Evolutionary conservation across 37 sponge, comb jelly and placozoan genomes (phyloP), one percentile per base, ranked within the genome.

Genomic region (Aplysina aerophoba): DNA sequence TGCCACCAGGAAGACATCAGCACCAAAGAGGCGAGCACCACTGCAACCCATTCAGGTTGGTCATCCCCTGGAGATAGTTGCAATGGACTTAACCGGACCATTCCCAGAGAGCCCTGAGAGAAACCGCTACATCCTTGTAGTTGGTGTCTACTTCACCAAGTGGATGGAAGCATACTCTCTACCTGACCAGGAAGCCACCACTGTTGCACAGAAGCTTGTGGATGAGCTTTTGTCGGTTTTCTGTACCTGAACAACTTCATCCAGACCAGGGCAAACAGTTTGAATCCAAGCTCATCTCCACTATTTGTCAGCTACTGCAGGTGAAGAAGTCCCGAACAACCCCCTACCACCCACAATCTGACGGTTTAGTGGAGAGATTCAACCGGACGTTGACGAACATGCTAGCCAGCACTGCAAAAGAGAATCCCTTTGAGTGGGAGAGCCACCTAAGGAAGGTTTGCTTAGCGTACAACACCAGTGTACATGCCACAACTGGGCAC

Each of bases 101-200:
- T 65, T 86, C 25, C 86, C 80, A 17, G 35, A 22, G 34, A 86
- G 55, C 36, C 24, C n/a, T 28, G 35, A 31, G 22, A 68, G 69
- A 24, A 86, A 62, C 53, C 36, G 66, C 34, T 86, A 86, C 68
- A 79, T 86, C 41, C 41, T 86, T 17, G 86, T 86, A 1, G 59
- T 79, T n/a, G 38, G 66, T 25, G 86, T 79, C 59, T 86, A 86
- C 61, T 86, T 86, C 66, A 78, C 86, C 24, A 86, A 61, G 55
- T 86, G 86, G 86, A 62, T 30, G 21, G 86, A 78, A 72, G 86
- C 86, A 16, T 86, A 61, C 44, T 27, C 66, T 36, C 36, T 79
- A 15, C 69, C 41, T 12, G 53, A 79, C 55, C 35, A 30, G 50
- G 68, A 79, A 41, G 86, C 86, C 33, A 56, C n/a, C 12, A 78